Percentiles rank a stretch among this genome's conserved stretches.
Evolutionary conservation across 2,113 vertebrate species (phyloP).

Genomic region (Ophthalmolycus amberensis): DNA sequence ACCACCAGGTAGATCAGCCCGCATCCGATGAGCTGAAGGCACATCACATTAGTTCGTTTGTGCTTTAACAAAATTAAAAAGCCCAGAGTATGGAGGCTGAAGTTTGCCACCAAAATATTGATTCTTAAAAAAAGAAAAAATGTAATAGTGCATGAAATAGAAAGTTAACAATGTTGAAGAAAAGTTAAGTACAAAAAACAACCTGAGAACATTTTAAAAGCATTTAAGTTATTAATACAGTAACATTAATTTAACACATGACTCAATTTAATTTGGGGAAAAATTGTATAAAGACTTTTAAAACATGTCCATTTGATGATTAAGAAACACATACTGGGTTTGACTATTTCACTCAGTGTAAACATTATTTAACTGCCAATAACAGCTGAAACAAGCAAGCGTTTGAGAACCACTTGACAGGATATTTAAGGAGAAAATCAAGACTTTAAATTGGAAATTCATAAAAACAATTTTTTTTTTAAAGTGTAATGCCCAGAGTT

Average conservation of each 20-base stretch:
- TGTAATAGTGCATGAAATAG: no score
- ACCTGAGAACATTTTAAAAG: not conserved
- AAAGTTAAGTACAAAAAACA: not conserved
- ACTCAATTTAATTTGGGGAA: no score
- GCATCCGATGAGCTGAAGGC: slow-evolving; percentile 61
- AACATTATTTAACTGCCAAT: no score
- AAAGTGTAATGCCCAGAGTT: not conserved
- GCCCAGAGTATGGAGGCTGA: not conserved
- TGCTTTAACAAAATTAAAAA: not conserved
- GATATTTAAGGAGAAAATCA: no score
- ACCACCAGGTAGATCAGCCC: slow-evolving; percentile 12
- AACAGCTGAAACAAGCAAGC: not conserved
- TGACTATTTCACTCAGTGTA: no score
- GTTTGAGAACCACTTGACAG: no score
- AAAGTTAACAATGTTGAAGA: not conserved
- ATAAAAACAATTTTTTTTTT: no score
- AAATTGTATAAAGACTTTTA: no score
- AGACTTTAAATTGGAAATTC: not conserved
- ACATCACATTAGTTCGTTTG: not conserved
- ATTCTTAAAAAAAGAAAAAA: not conserved
- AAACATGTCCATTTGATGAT: no score
- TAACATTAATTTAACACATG: no score
- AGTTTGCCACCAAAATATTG: not conserved
- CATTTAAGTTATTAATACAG: no score
- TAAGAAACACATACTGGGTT: no score